Conservation (phyloP, 30 jellyfish, hydroid and myxozoan species). For the Pelagia noctiluca region DNA sequence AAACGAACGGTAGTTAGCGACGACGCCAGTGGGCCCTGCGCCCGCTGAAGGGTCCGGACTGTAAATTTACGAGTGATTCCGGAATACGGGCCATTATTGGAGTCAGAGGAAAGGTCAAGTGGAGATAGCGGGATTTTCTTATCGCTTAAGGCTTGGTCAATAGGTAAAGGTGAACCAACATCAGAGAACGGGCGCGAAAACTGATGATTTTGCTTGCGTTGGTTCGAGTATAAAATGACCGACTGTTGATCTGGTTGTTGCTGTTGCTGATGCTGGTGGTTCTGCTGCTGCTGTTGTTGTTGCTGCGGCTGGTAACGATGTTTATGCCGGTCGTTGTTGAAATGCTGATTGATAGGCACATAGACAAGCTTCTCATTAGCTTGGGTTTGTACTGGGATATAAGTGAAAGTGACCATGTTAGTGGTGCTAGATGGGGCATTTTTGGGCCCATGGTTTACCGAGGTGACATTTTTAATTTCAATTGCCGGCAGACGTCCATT, state of each 20-base stretch:
- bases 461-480: slow-evolving; percentile 8
- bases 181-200: slow-evolving; percentile 29
- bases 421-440: slow-evolving; percentile 28
- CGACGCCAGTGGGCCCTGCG: slow-evolving; percentile 31
- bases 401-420: slow-evolving; percentile 77
- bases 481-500: not conserved
- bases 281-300: slow-evolving; percentile 52
- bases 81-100: slow-evolving; percentile 45
- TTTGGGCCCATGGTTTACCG: not conserved
- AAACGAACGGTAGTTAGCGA: slow-evolving; percentile 87
- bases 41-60: slow-evolving; percentile 62
- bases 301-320: slow-evolving; percentile 31
- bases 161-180: slow-evolving; percentile 12
- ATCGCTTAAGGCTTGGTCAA: not conserved
- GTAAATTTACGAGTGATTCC: slow-evolving; percentile 70
- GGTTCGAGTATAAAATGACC: slow-evolving; percentile 46
- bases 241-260: slow-evolving; percentile 44
- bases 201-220: slow-evolving; percentile 36
- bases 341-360: slow-evolving; percentile 70
- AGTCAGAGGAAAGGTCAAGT: slow-evolving; percentile 31
- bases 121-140: slow-evolving; percentile 19
- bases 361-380: slow-evolving; percentile 84
- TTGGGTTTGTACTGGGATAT: slow-evolving; percentile 84
- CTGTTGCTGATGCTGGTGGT: slow-evolving; percentile 32
- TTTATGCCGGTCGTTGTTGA: slow-evolving; percentile 18